These are phyloP conservation scores for Heliothis peltigera DNA, from an alignment of 2,888 invertebrate species.

Conservation along the genomic window DNA sequence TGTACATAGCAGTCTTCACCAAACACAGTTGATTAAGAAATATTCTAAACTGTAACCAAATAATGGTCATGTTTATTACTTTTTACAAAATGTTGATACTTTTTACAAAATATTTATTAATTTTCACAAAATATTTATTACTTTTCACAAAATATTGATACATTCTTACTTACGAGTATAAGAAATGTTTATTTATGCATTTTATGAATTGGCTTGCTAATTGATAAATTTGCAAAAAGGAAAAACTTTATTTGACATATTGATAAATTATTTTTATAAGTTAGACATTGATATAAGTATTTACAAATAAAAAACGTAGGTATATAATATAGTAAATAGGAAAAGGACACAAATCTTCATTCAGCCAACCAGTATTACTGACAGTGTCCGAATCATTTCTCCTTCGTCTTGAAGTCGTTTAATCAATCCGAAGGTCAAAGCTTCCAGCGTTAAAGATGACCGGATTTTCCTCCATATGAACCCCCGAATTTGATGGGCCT, in stretches of 20 bases:
- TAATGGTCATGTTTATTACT: neutral
- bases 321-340: too few species aligned
- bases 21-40: neutral
- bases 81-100: too few species aligned
- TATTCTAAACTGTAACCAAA: neutral
- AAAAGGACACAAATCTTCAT: too few species aligned
- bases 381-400: neutral
- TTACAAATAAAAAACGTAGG: too few species aligned
- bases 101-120: neutral
- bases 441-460: slow-evolving; percentile 9
- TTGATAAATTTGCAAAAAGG: too few species aligned
- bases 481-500: slow-evolving; percentile 8
- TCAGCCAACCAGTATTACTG: neutral
- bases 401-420: slow-evolving; percentile 15
- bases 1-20: neutral
- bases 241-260: too few species aligned
- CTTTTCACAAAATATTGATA: too few species aligned
- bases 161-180: too few species aligned
- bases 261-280: too few species aligned
- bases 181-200: too few species aligned
- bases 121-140: neutral
- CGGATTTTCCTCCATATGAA: slow-evolving; percentile 31
- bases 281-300: too few species aligned
- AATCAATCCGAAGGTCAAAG: slow-evolving; percentile 25
- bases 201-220: too few species aligned